Base-by-base conservation (phyloP, 2,888 invertebrate genomes). In the Automeris io region DNA sequence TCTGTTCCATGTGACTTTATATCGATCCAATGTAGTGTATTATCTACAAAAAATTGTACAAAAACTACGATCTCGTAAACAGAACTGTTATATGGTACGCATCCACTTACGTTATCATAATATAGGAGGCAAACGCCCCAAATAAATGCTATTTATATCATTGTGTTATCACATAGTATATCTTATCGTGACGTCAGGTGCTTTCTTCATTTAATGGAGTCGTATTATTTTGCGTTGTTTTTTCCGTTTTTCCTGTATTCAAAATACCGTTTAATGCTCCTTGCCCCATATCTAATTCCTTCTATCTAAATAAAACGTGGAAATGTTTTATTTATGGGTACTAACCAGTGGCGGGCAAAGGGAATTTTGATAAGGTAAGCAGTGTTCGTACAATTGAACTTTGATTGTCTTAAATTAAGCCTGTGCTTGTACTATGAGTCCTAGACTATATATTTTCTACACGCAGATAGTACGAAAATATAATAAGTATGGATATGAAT, bases 71-170 rank as follows among this genome's bases (percentile, higher is more conserved):
- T 29, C 13, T 29, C 29, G n/a, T 29, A 29, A 5, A 29, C 5
- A 16, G 5, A 16, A 16, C 8, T 29, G 16, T 16, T 29, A 29
- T 16, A n/a, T n/a, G n/a, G n/a, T n/a, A n/a, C 7, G 16, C 29
- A 29, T 13, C 13, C 16, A 29, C 29, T 29, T 3, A n/a, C 16
- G 16, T 29, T 29, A 29, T 29, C 29, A 16, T 8, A 29, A 16
- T 29, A 29, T 16, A 29, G 29, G n/a, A 16, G 16, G 29, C 16
- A 29, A 29, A 29, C 16, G 29, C 9, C n/a, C 29, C 29, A 16
- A 29, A 29, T 29, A 29, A 29, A 29, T 7, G 29, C 16, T 29
- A 29, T 29, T 29, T 29, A 29, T 29, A 29, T 16, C 16, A n/a
- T 2, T 8, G 29, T 5, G 16, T n/a, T 16, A 29, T 29, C 29